Evolutionary conservation across 2,797 vertebrate genomes (phyloP).

Genomic region (Sebastes variabilis): DNA sequence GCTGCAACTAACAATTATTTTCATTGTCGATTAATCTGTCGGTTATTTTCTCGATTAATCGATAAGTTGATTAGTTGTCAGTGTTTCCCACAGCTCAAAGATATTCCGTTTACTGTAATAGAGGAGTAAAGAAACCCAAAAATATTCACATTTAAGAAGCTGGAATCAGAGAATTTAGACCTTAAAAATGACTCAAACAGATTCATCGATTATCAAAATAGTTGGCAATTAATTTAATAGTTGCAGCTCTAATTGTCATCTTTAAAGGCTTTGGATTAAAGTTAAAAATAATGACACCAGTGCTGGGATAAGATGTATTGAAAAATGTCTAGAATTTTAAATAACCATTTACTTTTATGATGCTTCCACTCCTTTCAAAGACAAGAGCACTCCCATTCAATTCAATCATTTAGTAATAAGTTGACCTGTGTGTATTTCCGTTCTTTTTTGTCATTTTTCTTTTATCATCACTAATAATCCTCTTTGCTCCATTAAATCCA

Average conservation of each 20-base stretch:
- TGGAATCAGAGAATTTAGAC: too few species aligned
- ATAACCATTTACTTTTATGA: not conserved
- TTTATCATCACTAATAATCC: not conserved
- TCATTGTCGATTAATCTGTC: too few species aligned
- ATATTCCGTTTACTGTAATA: too few species aligned
- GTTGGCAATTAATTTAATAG: too few species aligned
- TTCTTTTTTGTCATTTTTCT: not conserved
- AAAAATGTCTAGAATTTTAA: not conserved
- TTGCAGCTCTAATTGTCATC: not conserved
- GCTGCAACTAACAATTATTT: too few species aligned
- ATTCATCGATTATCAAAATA: too few species aligned
- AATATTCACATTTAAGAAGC: too few species aligned
- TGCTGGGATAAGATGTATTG: not conserved
- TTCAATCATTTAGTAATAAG: conserved; percentile 56
- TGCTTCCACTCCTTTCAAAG: not conserved
- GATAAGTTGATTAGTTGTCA: too few species aligned
- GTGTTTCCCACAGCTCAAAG: too few species aligned
- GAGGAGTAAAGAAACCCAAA: too few species aligned
- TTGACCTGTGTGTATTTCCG: not conserved
- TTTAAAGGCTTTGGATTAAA: not conserved
- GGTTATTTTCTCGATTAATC: too few species aligned
- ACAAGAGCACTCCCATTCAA: not conserved
- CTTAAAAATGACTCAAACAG: too few species aligned
- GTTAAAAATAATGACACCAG: not conserved
- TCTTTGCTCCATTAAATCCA: not conserved